Base-by-base conservation (phyloP, 2,113 vertebrate genomes). In the Lanius ludovicianus region DNA sequence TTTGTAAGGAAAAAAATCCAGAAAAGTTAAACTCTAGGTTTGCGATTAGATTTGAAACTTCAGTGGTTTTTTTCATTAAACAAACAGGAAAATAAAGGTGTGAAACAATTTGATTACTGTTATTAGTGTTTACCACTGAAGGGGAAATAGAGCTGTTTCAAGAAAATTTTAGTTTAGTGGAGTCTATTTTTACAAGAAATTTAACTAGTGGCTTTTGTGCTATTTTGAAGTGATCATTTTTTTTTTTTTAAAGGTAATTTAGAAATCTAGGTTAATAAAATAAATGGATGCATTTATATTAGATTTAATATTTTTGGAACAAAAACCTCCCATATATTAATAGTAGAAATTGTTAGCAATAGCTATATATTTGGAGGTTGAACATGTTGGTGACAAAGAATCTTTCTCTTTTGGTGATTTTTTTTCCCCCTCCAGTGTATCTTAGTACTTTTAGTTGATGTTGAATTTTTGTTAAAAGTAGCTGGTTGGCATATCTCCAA, bases 41-140 rank as follows among this genome's bases (percentile, higher is more conserved):
- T 82, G 47, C 35, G 52, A 28, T 80, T 49, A 44, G 21, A 57
- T 81, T 80, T 96, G 73, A 82, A 74, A 50, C 22, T 28, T 52
- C 7, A 31, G 30, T 3, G 0, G 0, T 0, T 2, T 59, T 71
- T 70, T 37, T n/a, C n/a, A 52, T 76, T 80, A 16, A 57, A 15
- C 27, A 79, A 68, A 49, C 25, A 80, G 63, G 11, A 85, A 49
- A 64, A 83, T 52, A 59, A 85, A 83, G 25, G 18, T 65, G 22
- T 83, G 62, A 79, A 90, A 47, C 28, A 47, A 25, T 82, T 78
- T 28, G 41, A 33, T 71, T 71, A 37, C 52, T 84, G 1, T 55
- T 23, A 41, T 53, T 68, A 47, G 35, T 42, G 7, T 4, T 60
- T 71, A 44, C 39, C 15, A 41, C 35, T 33, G 52, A 90, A 75